phyloP scores from a whole-genome alignment of 2,113 vertebrate genomes.

The Brienomyrus longianalis region DNA sequence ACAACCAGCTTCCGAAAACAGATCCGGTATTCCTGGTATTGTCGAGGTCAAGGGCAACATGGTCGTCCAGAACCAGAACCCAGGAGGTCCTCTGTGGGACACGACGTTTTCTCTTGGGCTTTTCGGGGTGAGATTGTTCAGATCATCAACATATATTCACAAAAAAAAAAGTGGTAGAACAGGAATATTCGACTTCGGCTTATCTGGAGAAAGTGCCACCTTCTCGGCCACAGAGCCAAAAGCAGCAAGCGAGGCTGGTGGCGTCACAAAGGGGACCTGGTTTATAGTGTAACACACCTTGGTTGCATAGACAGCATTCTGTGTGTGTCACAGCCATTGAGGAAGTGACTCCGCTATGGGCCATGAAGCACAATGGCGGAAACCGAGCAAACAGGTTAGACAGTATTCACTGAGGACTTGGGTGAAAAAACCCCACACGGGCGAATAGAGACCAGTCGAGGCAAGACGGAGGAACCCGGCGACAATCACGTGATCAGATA shows the following conservation, averaged over 20 bases:
- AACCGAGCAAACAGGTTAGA: background rate
- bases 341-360: background rate
- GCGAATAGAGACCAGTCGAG: background rate
- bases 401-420: background rate
- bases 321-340: background rate
- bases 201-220: background rate
- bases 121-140: background rate
- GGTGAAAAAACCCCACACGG: background rate
- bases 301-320: background rate
- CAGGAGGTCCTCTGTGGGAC: background rate
- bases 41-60: background rate
- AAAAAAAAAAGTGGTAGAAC: background rate
- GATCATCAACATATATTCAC: background rate
- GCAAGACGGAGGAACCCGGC: conserved; percentile 5
- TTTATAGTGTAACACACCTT: background rate
- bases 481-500: background rate
- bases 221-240: background rate
- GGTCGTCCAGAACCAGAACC: background rate
- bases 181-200: background rate
- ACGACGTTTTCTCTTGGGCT: background rate
- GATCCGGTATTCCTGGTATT: background rate
- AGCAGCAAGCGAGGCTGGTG: background rate
- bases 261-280: background rate
- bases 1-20: background rate
- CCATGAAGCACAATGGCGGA: background rate